Evolutionary conservation across 1,140 invertebrate species (phyloP).

Genomic region (Ectropis grisescens): DNA sequence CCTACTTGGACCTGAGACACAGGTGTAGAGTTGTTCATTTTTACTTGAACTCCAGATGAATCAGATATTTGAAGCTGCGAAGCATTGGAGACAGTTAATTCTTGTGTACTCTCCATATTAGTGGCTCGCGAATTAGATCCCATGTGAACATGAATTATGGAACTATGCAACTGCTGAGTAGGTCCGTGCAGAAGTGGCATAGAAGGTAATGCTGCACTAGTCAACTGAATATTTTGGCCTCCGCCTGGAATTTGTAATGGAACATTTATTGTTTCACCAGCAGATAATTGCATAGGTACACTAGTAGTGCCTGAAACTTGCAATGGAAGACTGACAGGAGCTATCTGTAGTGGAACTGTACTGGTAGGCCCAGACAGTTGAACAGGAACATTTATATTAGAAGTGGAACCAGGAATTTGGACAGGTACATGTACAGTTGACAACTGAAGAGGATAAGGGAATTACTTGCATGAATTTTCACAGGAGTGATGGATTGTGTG

Average conservation of each 20-base stretch:
- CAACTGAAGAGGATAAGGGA: slow-evolving; percentile 49
- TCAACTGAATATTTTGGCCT: slow-evolving; percentile 49
- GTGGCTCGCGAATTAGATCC: slow-evolving; percentile 37
- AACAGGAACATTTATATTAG: slow-evolving; percentile 58
- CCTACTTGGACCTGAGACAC: slow-evolving; percentile 45
- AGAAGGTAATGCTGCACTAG: slow-evolving; percentile 37
- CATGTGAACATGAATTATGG: slow-evolving; percentile 61
- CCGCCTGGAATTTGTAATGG: slow-evolving; percentile 53
- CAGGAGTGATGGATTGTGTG: slow-evolving; percentile 55
- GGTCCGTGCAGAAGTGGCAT: slow-evolving; percentile 50
- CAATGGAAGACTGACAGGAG: slow-evolving; percentile 48
- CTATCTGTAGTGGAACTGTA: slow-evolving; percentile 49
- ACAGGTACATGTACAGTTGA: slow-evolving; percentile 62
- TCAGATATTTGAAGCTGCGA: slow-evolving; percentile 44
- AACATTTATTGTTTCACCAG: slow-evolving; percentile 61
- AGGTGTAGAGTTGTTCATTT: slow-evolving; percentile 35
- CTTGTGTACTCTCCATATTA: slow-evolving; percentile 38
- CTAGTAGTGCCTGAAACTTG: slow-evolving; percentile 53
- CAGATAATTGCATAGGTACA: slow-evolving; percentile 55
- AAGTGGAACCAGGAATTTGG: slow-evolving; percentile 56
- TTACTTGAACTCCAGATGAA: slow-evolving; percentile 34
- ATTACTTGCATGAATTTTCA: slow-evolving; percentile 52
- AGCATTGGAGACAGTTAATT: slow-evolving; percentile 41
- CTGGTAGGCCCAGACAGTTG: slow-evolving; percentile 43
- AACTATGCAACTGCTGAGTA: slow-evolving; percentile 43